phyloP scores from a whole-genome alignment of 2,888 invertebrate genomes.

The Leptopilina myrica region DNA sequence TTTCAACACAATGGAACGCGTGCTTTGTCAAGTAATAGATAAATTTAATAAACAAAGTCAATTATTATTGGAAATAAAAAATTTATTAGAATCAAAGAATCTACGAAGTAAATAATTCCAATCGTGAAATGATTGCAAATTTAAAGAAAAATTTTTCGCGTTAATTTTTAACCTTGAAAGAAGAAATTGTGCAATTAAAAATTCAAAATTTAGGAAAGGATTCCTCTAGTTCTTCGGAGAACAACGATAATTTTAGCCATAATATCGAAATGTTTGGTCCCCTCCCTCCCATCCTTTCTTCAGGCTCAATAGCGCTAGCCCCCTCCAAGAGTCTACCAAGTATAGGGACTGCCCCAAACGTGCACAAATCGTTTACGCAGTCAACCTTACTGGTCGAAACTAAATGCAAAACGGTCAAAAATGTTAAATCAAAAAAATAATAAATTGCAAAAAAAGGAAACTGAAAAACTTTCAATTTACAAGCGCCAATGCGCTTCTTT shows the following conservation, averaged over 20 bases:
- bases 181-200: not conserved
- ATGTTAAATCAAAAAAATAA: not conserved
- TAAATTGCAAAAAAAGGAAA: not conserved
- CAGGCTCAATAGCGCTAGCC: too few relatives aligned
- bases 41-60: too few relatives aligned
- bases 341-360: too few relatives aligned
- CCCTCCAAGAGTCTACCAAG: too few relatives aligned
- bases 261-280: too few relatives aligned
- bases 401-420: not conserved
- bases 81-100: not conserved
- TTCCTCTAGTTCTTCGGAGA: not conserved
- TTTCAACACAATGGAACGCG: too few relatives aligned
- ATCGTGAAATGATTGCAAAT: not conserved
- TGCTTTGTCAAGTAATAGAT: too few relatives aligned
- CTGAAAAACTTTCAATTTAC: not conserved
- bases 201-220: not conserved
- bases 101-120: not conserved
- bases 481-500: not conserved
- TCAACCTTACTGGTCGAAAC: not conserved
- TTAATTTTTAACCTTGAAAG: not conserved
- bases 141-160: not conserved
- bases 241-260: too few relatives aligned
- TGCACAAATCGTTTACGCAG: not conserved
- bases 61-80: not conserved
- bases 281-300: too few relatives aligned